Evolutionary conservation across 2,797 vertebrate species (phyloP).

Genomic region (Taenioides sp.): DNA sequence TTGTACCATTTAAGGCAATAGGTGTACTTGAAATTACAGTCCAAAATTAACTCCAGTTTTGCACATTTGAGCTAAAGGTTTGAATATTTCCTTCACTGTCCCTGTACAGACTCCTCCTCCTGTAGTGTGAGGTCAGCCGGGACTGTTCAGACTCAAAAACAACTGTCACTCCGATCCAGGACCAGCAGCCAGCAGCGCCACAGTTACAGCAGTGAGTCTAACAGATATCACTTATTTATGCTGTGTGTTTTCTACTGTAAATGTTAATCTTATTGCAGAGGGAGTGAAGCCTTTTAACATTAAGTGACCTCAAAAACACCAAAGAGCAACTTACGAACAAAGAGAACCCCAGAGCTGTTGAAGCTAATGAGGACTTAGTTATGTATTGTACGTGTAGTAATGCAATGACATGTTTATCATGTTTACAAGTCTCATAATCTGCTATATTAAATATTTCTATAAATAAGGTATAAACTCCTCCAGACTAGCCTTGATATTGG

Average conservation of each 20-base stretch:
- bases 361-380: background rate
- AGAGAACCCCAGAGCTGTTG: background rate
- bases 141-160: slow-evolving; percentile 29
- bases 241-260: background rate
- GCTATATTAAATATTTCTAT: no score
- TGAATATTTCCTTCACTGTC: background rate
- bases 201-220: slow-evolving; percentile 16
- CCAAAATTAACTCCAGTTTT: background rate
- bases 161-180: slow-evolving; percentile 20
- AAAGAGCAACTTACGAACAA: background rate
- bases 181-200: slow-evolving; percentile 18
- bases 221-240: background rate
- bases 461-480: no score
- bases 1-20: no score
- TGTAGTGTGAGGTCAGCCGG: slow-evolving; percentile 46
- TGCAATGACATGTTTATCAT: background rate
- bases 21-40: background rate
- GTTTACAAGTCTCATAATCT: no score
- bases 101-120: slow-evolving; percentile 43
- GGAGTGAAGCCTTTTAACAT: slow-evolving; percentile 18
- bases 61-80: background rate
- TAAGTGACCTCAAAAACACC: slow-evolving; percentile 12
- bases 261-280: slow-evolving; percentile 27
- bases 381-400: background rate
- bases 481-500: no score